phyloP scores from a whole-genome alignment of 2,113 vertebrate species.

The Daphoenositta chrysoptera region DNA sequence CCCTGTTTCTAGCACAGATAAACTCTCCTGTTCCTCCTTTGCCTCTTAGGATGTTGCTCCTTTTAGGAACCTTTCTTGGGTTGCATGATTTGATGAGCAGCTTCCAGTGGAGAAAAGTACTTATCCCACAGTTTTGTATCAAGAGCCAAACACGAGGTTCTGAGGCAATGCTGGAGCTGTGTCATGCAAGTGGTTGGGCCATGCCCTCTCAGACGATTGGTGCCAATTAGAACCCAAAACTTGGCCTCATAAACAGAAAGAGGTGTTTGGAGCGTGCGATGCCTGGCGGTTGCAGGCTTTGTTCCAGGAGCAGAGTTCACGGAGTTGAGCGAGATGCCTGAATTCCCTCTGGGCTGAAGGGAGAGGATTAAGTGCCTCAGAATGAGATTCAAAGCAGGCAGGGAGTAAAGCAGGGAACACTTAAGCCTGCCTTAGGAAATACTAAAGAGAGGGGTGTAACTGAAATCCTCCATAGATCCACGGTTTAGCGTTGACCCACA shows the following conservation, averaged over 20 bases:
- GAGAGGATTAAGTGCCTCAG: slow-evolving; percentile 32
- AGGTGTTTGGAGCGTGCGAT: rapidly evolving
- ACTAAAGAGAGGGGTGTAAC: not conserved
- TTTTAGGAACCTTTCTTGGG: not conserved
- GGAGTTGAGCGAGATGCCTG: not conserved
- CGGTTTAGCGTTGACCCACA: slow-evolving; percentile 22
- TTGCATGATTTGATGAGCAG: not conserved
- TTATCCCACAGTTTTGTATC: not conserved
- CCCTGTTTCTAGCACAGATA: not conserved
- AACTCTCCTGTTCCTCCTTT: not conserved
- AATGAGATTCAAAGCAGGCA: slow-evolving; percentile 37
- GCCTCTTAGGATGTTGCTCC: not conserved
- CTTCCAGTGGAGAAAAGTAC: not conserved
- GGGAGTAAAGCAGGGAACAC: not conserved
- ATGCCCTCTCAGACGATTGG: not conserved
- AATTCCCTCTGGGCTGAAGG: not conserved
- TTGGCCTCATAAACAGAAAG: not conserved
- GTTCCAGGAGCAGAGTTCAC: slow-evolving; percentile 1
- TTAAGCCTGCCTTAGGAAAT: slow-evolving; percentile 52
- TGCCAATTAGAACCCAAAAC: not conserved
- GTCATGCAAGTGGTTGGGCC: not conserved
- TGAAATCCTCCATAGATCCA: slow-evolving; percentile 17
- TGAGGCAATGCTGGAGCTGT: not conserved
- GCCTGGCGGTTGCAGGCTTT: not conserved
- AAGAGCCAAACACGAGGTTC: not conserved